A percentile compares a stretch with the other conserved stretches of the same genome.
Evolutionary conservation across 2,113 vertebrate genomes (phyloP).

Genomic region (Psophia crepitans): DNA sequence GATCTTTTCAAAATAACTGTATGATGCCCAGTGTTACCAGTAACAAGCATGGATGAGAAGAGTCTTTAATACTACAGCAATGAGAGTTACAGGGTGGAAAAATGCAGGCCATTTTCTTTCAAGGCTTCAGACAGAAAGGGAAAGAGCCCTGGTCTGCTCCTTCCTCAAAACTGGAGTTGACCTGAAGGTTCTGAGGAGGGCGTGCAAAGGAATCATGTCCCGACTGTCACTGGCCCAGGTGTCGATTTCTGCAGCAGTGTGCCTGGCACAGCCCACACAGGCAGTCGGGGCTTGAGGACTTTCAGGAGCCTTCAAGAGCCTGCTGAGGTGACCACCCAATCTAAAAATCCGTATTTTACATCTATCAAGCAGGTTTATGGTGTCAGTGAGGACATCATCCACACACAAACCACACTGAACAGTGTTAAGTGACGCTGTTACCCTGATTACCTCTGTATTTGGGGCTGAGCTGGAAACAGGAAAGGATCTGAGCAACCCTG

Average conservation of each 20-base stretch:
- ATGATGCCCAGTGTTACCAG: fast-evolving
- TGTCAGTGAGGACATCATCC: neutral
- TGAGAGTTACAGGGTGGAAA: neutral
- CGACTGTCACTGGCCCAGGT: fast-evolving
- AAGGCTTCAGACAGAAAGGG: neutral
- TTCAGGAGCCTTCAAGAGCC: neutral
- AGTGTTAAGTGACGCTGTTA: neutral
- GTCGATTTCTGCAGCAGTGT: neutral
- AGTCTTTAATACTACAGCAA: neutral
- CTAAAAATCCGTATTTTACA: neutral
- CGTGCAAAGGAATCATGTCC: neutral
- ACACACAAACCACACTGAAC: neutral
- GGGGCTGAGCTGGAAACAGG: neutral
- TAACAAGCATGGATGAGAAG: neutral
- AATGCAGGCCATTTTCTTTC: neutral
- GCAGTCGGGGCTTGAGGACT: fast-evolving
- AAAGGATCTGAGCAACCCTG: neutral
- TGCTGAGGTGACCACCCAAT: neutral
- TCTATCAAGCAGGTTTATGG: neutral
- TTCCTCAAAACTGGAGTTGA: neutral
- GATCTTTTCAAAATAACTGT: neutral
- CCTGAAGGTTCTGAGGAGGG: neutral
- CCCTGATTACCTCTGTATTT: neutral
- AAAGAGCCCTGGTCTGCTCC: neutral
- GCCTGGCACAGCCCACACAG: neutral